These are phyloP conservation scores for Augochlorella aurata DNA, from an alignment of 2,888 invertebrate species.

Conservation along the genomic window DNA sequence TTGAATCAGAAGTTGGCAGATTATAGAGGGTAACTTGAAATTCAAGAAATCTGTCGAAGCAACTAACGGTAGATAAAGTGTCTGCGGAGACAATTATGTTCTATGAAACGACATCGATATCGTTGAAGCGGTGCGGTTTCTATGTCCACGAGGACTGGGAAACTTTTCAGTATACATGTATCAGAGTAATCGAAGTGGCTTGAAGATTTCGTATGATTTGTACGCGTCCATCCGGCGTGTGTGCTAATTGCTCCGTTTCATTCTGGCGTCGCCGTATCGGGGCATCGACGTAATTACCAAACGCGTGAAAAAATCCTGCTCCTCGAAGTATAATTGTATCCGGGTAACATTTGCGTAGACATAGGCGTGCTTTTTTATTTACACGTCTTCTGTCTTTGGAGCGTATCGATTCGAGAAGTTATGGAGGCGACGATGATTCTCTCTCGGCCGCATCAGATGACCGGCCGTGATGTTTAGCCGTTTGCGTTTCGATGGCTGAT, in stretches of 20 bases:
- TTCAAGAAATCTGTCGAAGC: background rate
- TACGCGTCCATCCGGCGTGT: background rate
- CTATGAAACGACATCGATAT: background rate
- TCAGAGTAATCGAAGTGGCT: too few species aligned
- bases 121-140: background rate
- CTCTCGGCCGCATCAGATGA: background rate
- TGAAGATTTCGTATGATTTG: background rate
- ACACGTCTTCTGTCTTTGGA: background rate
- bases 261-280: background rate
- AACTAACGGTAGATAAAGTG: background rate
- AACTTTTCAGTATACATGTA: too few species aligned
- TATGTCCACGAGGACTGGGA: background rate
- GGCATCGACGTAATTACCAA: background rate
- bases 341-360: background rate
- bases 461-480: constrained; percentile 23
- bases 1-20: background rate
- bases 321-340: background rate
- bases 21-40: too few species aligned
- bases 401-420: constrained; percentile 5
- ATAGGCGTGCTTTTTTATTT: constrained; percentile 9
- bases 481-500: constrained; percentile 14
- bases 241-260: background rate
- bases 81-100: background rate
- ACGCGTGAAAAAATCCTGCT: background rate
- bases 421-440: constrained; percentile 3